Percentiles rank a stretch among this genome's conserved stretches.
phyloP scores from a whole-genome alignment of 2,797 vertebrate genomes.

The Tokudaia tokunoshimensis region DNA sequence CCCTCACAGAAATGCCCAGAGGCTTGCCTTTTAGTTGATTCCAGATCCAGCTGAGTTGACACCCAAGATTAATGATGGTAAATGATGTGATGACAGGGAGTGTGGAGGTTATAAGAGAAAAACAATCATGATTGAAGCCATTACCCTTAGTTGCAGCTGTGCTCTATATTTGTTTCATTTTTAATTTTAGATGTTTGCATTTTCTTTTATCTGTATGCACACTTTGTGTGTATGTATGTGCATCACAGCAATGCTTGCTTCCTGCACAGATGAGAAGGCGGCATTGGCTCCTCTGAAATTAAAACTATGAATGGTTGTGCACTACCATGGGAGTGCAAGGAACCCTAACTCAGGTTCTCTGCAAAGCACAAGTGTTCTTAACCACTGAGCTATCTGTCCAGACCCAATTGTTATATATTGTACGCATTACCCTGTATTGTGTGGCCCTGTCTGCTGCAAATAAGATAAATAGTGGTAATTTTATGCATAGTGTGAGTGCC shows the following conservation, averaged over 20 bases:
- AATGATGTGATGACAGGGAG: neutral
- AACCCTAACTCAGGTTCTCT: neutral
- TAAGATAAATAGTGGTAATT: neutral
- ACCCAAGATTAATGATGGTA: neutral
- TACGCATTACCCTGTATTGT: neutral
- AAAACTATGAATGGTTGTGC: neutral
- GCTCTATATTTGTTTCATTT: neutral
- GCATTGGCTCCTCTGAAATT: neutral
- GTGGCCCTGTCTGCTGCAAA: neutral
- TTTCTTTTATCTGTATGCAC: neutral
- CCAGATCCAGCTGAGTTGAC: neutral
- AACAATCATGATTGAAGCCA: neutral
- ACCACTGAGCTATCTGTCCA: neutral
- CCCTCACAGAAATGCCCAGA: neutral
- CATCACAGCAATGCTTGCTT: neutral
- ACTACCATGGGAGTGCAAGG: too few species aligned
- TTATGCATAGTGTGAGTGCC: neutral
- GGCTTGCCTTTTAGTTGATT: neutral
- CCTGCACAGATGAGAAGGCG: neutral
- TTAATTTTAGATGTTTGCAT: neutral
- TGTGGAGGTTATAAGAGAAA: neutral
- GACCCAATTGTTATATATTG: neutral
- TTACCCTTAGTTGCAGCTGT: neutral
- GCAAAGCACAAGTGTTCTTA: neutral
- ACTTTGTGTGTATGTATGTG: neutral